A percentile compares a stretch with the other conserved stretches of the same genome.
Conservation (phyloP, 1,140 invertebrate species). For the Magallana gigas region DNA sequence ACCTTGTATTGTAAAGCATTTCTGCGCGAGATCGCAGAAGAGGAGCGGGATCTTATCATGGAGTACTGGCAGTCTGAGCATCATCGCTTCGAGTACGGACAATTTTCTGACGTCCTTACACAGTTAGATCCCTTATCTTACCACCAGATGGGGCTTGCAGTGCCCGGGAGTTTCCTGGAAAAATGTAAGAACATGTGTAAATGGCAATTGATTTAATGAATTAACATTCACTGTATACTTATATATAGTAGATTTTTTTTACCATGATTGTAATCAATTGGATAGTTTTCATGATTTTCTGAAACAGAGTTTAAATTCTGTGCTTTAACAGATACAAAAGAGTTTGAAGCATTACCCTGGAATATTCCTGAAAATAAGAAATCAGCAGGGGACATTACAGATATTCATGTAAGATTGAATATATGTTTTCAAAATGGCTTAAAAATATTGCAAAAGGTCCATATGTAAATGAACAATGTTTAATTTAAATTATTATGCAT, state of each 20-base stretch:
- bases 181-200: slow-evolving; percentile 64
- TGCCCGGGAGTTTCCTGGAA: slow-evolving; percentile 75
- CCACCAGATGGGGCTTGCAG: slow-evolving; percentile 74
- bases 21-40: slow-evolving; percentile 51
- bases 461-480: too few relatives aligned
- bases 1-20: slow-evolving; percentile 50
- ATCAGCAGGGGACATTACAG: slow-evolving; percentile 69
- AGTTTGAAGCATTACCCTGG: slow-evolving; percentile 74
- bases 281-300: not conserved
- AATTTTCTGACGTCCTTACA: slow-evolving; percentile 65
- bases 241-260: too few relatives aligned
- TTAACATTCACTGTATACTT: not conserved
- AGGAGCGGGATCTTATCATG: slow-evolving; percentile 58
- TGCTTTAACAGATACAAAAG: slow-evolving; percentile 61
- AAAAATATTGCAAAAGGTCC: too few relatives aligned
- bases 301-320: not conserved
- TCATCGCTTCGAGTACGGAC: slow-evolving; percentile 74
- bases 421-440: not conserved
- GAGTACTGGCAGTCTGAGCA: slow-evolving; percentile 77
- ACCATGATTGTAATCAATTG: too few relatives aligned
- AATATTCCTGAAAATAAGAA: slow-evolving; percentile 63
- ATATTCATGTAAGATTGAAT: slow-evolving; percentile 72
- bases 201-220: not conserved
- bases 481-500: too few relatives aligned
- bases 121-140: slow-evolving; percentile 75